Conservation (phyloP, 2,888 invertebrate genomes). For the Drosophila vallismaia region DNA sequence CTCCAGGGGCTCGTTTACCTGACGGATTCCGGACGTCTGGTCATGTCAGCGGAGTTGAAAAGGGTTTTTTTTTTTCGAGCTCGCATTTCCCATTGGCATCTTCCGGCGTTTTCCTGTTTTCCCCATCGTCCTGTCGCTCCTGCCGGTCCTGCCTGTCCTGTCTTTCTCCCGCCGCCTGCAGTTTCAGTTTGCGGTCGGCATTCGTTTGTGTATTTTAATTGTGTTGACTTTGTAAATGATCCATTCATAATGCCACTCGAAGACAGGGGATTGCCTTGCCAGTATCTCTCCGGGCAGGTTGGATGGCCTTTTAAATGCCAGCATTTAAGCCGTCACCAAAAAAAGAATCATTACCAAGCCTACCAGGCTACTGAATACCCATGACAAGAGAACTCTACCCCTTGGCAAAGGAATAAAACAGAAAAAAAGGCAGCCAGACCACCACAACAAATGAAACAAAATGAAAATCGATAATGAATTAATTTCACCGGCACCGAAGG, state of each 20-base stretch:
- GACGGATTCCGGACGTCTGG: constrained; percentile 27
- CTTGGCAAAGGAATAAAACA: background rate
- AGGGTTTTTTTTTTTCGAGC: constrained; percentile 18
- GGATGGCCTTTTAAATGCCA: constrained; percentile 36
- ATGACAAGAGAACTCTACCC: background rate
- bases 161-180: constrained; percentile 18
- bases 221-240: constrained; percentile 74
- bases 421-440: constrained; percentile 14
- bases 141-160: background rate
- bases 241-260: constrained; percentile 71
- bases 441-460: constrained; percentile 39
- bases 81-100: constrained; percentile 34
- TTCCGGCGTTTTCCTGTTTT: constrained; percentile 34
- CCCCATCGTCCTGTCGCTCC: background rate
- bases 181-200: constrained; percentile 21
- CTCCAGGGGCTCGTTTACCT: constrained; percentile 16
- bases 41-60: constrained; percentile 28
- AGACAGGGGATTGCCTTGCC: constrained; percentile 41
- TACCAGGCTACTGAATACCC: too few species aligned
- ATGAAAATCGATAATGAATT: constrained; percentile 75
- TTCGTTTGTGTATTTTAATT: constrained; percentile 64
- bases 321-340: constrained; percentile 29
- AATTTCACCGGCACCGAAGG: constrained; percentile 58
- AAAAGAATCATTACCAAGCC: too few species aligned
- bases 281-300: background rate